Conservation (phyloP, 2,113 vertebrate genomes). For the Calyptommatus sinebrachiatus region DNA sequence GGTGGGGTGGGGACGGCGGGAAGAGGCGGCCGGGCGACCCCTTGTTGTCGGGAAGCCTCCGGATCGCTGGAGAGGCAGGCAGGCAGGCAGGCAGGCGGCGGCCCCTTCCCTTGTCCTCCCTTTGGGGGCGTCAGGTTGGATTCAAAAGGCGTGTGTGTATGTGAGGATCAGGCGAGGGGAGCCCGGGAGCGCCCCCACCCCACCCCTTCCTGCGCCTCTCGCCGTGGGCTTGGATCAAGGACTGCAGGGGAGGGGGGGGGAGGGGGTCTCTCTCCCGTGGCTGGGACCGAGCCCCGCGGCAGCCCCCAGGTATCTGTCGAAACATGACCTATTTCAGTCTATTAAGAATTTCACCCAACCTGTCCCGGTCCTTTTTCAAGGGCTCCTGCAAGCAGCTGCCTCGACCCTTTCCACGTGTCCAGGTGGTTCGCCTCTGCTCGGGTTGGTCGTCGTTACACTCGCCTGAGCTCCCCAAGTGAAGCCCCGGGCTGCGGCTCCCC, state of each 20-base stretch:
- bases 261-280: slow-evolving; percentile 60
- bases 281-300: slow-evolving; percentile 61
- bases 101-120: neutral
- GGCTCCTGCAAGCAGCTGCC: slow-evolving; percentile 56
- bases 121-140: slow-evolving; percentile 61
- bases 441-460: slow-evolving; percentile 52
- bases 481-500: slow-evolving; percentile 49
- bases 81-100: no score
- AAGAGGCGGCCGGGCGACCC: neutral
- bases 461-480: slow-evolving; percentile 67
- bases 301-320: slow-evolving; percentile 71
- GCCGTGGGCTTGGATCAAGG: slow-evolving; percentile 61
- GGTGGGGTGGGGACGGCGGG: no score
- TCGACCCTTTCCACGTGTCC: slow-evolving; percentile 60
- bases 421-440: slow-evolving; percentile 62
- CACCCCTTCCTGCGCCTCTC: slow-evolving; percentile 37
- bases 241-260: slow-evolving; percentile 46
- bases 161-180: slow-evolving; percentile 14
- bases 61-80: neutral
- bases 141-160: slow-evolving; percentile 36
- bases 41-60: slow-evolving; percentile 6
- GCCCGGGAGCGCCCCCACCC: slow-evolving; percentile 48
- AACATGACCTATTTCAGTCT: slow-evolving; percentile 75
- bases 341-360: slow-evolving; percentile 74
- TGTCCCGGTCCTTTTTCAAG: slow-evolving; percentile 69